Evolutionary conservation across 30 jellyfish, hydroid and myxozoan species (phyloP), one percentile per base, ranked within the genome.

Genomic region (Pseudorhiza aurosa): DNA sequence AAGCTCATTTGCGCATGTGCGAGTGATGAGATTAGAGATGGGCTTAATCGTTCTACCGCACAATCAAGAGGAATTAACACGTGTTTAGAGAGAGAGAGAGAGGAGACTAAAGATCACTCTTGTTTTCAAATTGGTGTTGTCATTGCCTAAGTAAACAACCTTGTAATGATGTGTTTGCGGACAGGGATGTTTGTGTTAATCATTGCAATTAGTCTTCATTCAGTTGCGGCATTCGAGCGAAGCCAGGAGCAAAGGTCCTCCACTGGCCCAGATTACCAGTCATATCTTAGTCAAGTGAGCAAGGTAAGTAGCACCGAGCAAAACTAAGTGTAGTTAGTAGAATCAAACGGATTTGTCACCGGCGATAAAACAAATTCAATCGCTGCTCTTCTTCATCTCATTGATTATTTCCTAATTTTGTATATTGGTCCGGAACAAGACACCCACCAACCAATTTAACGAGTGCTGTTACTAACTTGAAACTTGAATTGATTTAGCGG

Each of bases 1-100:
- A 47, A 15, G 15, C 18, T 33, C 4, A n/a, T 18, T 29, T 25
- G 83, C 83, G 83, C 83, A 70, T 70, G 83, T 70, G 83, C 83
- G 37, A 32, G 29, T 12, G 70, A 70, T 47, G 40, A 35, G 56
- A 58, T 70, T 70, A 70, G 49, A 50, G 9, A 33, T 32, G 30
- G 58, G 65, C 83, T 44, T 27, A 70, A 71, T n/a, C 56, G 32
- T 32, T 68, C 82, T 29, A 65, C 68, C 82, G 31, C 82, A 68
- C 26, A 18, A 43, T 68, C 27, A 70, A 42, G 33, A 55, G 10
- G 60, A 50, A 70, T 70, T 70, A 70, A 28, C 83, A 70, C 83
- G 49, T 70, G 11, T 70, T 70, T 47, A n/a, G n/a, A n/a, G n/a
- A n/a, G n/a, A n/a, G 83, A 70, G 56, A 27, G 72, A 29, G 72